Conservation (phyloP, 1,140 invertebrate genomes). For the Seison nebaliae region DNA sequence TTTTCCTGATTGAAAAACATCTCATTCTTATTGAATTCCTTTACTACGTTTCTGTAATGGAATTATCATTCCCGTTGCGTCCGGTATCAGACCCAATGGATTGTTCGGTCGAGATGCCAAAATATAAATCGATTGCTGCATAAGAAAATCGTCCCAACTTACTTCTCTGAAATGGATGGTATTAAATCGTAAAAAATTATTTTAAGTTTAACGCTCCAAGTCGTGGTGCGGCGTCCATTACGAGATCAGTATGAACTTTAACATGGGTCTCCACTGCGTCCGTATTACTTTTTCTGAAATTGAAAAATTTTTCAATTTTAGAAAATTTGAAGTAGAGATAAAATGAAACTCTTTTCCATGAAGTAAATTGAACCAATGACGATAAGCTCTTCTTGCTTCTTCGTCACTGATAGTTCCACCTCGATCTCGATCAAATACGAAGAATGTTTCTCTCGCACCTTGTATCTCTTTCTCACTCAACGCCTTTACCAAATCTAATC, state of each 20-base stretch:
- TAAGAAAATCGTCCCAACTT: slow-evolving; percentile 8
- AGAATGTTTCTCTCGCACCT: slow-evolving; percentile 7
- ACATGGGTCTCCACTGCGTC: slow-evolving; percentile 8
- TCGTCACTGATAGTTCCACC: slow-evolving; percentile 9
- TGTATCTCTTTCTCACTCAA: slow-evolving; percentile 6
- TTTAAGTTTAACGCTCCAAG: neutral
- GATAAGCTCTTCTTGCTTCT: slow-evolving; percentile 6
- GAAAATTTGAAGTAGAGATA: neutral
- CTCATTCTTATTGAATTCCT: neutral
- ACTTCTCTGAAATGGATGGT: neutral
- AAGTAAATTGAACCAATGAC: slow-evolving; percentile 9
- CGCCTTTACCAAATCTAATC: slow-evolving; percentile 4
- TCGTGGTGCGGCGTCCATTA: slow-evolving; percentile 3
- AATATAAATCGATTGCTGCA: slow-evolving; percentile 8
- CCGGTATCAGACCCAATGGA: slow-evolving; percentile 1
- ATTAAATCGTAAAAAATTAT: neutral
- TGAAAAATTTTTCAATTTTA: neutral
- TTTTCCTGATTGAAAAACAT: too few species aligned
- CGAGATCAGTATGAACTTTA: slow-evolving; percentile 3
- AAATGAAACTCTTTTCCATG: slow-evolving; percentile 6
- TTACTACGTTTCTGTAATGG: slow-evolving; percentile 14
- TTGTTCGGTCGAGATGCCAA: slow-evolving; percentile 7
- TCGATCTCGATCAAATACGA: slow-evolving; percentile 6
- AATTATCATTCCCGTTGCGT: too few species aligned
- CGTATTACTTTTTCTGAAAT: slow-evolving; percentile 1